phyloP scores from a whole-genome alignment of 2,797 vertebrate species.

The Clarias pachynema region DNA sequence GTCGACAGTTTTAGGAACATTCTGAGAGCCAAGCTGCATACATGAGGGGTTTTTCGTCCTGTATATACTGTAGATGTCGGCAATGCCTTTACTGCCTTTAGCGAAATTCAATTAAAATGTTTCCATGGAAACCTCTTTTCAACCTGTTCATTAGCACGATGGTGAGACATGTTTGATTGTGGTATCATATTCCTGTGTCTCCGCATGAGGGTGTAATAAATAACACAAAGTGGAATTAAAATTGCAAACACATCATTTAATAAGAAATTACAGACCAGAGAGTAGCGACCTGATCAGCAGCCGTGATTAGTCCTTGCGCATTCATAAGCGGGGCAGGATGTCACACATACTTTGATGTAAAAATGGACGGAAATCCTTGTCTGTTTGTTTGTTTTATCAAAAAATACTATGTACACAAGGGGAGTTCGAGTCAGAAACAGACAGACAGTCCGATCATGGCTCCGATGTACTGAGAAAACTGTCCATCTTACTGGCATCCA shows the following conservation, averaged over 20 bases:
- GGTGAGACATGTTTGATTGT: not conserved
- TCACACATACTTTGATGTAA: no score
- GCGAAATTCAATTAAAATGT: not conserved
- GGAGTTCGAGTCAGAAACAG: no score
- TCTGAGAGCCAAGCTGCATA: not conserved
- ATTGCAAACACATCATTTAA: not conserved
- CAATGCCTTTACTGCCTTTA: not conserved
- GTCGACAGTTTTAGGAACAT: not conserved
- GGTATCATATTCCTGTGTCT: not conserved
- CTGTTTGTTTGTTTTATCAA: no score
- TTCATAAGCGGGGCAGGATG: not conserved
- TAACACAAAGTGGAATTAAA: slow-evolving; percentile 8
- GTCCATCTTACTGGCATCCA: no score
- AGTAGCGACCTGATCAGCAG: not conserved
- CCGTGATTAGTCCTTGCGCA: not conserved
- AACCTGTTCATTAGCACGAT: slow-evolving; percentile 7
- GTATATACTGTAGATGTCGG: not conserved
- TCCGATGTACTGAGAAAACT: no score
- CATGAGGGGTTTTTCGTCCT: not conserved
- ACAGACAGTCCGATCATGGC: no score
- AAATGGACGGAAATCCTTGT: no score
- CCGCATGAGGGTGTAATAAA: not conserved
- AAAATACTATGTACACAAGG: no score
- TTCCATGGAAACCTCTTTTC: slow-evolving; percentile 5
- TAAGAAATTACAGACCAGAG: not conserved